Evolutionary conservation across 2,797 vertebrate genomes (phyloP).

Genomic region (Bufotes viridis): DNA sequence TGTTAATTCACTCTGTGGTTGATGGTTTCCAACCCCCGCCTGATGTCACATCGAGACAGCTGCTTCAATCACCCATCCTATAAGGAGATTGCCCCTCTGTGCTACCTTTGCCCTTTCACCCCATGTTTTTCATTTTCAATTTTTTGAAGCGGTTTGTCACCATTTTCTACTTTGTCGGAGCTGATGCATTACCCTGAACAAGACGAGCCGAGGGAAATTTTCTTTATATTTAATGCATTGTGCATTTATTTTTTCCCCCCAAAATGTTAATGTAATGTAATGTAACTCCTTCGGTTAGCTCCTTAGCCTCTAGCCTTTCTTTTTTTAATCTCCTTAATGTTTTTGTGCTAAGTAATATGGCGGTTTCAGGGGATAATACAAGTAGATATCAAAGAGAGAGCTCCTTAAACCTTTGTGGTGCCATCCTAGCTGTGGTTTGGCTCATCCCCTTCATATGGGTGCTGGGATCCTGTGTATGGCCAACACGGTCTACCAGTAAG

Average conservation of each 20-base stretch:
- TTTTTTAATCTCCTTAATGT: neutral
- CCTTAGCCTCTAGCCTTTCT: neutral
- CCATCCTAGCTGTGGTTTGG: neutral
- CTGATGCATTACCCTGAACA: conserved; percentile 36
- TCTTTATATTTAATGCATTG: conserved; percentile 33
- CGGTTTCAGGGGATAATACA: neutral
- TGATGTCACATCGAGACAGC: conserved; percentile 56
- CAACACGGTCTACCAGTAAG: neutral
- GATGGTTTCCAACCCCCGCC: conserved; percentile 41
- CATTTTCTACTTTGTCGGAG: conserved; percentile 52
- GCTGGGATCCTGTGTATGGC: neutral
- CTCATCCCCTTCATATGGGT: neutral
- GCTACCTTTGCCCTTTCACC: conserved; percentile 60
- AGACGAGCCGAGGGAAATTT: neutral
- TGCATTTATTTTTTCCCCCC: neutral
- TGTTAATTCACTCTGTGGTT: conserved; percentile 58
- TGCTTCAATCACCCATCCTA: conserved; percentile 54
- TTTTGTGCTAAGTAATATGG: neutral
- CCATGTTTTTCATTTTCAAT: conserved; percentile 54
- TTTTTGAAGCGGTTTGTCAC: conserved; percentile 53
- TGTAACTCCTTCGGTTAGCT: neutral
- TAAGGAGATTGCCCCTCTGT: conserved; percentile 57
- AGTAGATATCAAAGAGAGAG: neutral
- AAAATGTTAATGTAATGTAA: neutral
- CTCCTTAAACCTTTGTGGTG: neutral